Conservation (phyloP, 2,113 vertebrate genomes). For the Scortum barcoo region DNA sequence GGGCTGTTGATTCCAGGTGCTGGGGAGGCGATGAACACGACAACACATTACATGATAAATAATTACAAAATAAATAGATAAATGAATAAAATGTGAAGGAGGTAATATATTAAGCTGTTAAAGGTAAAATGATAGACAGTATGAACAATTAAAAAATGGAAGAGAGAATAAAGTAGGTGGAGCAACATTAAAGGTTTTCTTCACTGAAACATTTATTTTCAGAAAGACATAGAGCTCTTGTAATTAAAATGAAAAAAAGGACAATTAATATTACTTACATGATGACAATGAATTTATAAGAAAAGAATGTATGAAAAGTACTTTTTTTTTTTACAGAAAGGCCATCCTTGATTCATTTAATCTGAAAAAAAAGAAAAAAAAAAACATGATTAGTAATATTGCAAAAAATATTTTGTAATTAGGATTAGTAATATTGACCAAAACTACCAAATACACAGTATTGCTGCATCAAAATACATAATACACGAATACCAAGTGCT, state of each 20-base stretch:
- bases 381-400: no score
- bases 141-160: neutral
- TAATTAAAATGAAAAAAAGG: neutral
- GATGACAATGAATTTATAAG: neutral
- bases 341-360: slow-evolving; percentile 76
- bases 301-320: neutral
- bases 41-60: neutral
- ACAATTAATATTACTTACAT: slow-evolving; percentile 32
- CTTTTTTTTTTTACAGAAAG: slow-evolving; percentile 12
- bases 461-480: neutral
- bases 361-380: slow-evolving; percentile 69
- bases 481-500: neutral
- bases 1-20: slow-evolving; percentile 44
- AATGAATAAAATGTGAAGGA: no score
- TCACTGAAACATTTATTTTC: slow-evolving; percentile 43
- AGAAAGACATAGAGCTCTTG: neutral
- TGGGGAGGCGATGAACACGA: neutral
- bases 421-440: neutral
- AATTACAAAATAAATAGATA: no score
- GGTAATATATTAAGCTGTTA: no score
- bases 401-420: neutral
- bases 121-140: no score
- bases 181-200: neutral
- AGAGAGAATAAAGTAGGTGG: neutral
- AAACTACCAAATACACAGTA: no score